Base-by-base conservation (phyloP, 2,797 vertebrate genomes). In the Basileuterus tristriatus region DNA sequence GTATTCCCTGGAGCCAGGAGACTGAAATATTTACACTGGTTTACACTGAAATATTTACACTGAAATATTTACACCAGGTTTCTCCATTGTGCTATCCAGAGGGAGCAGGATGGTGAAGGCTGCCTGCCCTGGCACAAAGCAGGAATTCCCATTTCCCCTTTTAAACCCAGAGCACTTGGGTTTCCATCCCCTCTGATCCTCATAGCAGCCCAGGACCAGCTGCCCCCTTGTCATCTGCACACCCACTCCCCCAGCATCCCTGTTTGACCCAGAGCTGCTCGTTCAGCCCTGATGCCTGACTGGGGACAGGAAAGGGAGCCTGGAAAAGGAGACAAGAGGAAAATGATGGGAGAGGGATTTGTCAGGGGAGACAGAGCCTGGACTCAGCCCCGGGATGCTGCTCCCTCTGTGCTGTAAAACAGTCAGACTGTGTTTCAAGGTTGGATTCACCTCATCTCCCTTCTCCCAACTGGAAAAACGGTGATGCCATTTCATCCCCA, bases 31-130 rank as follows among this genome's bases (percentile, higher is more conserved):
- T 83, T 58, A 64, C 59, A 88, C 94, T 90, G 18, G 68, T 83
- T 72, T 72, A 64, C 59, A 91, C 91, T 93, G 29, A 96, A 97
- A 94, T 93, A 46, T 70, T 82, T 82, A 72, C 68, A 91, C 94
- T 90, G 30, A 96, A 97, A 94, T 93, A 68, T 76, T 85, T 85
- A 68, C n/a, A 85, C 46, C 97, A 86, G 83, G 89, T 96, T 97
- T 93, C 94, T 94, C 74, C 58, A 83, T n/a, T 36, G 14, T 65
- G 67, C 56, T 89, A 70, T 95, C 93, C 92, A 59, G 41, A 93
- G 94, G 86, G 90, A 95, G 89, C 11, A 15, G 70, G 84, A 58
- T 94, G 94, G 96, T 2, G 10, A 97, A 97, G 82, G 36, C 90
- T 95, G 93, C 68, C 39, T 41, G 39, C 30, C 56, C 77, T 30